phyloP scores from a whole-genome alignment of 1,140 invertebrate genomes.

The Globodera rostochiensis region DNA sequence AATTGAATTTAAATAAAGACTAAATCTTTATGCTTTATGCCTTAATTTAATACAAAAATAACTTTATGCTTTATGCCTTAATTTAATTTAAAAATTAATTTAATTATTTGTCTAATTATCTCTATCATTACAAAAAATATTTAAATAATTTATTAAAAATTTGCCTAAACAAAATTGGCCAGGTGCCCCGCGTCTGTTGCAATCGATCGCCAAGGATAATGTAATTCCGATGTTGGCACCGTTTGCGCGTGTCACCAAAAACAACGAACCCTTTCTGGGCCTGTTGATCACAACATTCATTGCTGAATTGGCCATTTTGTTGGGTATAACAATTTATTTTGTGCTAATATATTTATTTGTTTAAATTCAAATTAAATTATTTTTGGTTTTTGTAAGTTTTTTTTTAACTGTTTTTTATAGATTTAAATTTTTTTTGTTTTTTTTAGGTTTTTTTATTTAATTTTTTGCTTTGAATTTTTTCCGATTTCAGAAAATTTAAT shows the following conservation, averaged over 20 bases:
- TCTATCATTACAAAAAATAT: background rate
- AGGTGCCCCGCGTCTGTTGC: constrained; percentile 74
- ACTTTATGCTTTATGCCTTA: too few species aligned
- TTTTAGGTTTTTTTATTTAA: background rate
- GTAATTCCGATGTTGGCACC: constrained; percentile 92
- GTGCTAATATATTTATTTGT: background rate
- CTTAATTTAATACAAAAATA: too few species aligned
- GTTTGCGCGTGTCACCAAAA: constrained; percentile 85
- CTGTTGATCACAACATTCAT: constrained; percentile 85
- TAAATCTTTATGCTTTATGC: too few species aligned
- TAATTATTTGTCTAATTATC: too few species aligned
- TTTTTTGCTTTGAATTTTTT: background rate
- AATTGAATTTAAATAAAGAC: too few species aligned
- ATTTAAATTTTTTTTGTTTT: background rate
- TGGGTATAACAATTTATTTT: constrained; percentile 66
- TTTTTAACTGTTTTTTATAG: background rate
- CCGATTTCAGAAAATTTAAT: background rate
- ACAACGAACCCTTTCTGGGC: constrained; percentile 92
- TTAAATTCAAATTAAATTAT: background rate
- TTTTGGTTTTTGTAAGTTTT: background rate
- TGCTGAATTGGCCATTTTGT: constrained; percentile 89
- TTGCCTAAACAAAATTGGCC: too few species aligned
- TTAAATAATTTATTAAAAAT: constrained; percentile 40
- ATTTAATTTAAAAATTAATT: too few species aligned
- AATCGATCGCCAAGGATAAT: constrained; percentile 95